phyloP scores from a whole-genome alignment of 2,888 invertebrate species.

The Thysanoteuthis rhombus region DNA sequence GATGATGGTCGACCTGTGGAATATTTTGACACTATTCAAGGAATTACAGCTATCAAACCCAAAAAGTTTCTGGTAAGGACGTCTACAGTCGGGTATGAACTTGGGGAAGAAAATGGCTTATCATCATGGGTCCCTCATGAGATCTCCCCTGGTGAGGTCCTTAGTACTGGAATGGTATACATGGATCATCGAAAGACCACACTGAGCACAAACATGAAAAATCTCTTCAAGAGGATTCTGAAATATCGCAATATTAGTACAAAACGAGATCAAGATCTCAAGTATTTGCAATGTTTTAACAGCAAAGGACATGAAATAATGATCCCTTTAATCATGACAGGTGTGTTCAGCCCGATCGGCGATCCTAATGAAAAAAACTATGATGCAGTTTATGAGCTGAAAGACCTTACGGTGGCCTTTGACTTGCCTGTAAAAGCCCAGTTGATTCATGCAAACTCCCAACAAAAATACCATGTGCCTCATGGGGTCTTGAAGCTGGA shows the following conservation, averaged over 20 bases:
- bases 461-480: conserved; percentile 40
- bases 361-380: conserved; percentile 51
- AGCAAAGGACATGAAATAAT: conserved; percentile 53
- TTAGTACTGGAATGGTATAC: conserved; percentile 56
- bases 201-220: conserved; percentile 42
- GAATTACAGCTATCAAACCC: conserved; percentile 55
- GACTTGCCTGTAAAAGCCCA: conserved; percentile 57
- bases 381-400: conserved; percentile 60
- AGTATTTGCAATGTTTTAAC: conserved; percentile 61
- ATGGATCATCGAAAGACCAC: conserved; percentile 59
- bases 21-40: conserved; percentile 59
- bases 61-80: conserved; percentile 57
- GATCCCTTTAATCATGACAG: conserved; percentile 61
- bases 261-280: conserved; percentile 52
- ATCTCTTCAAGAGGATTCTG: conserved; percentile 53
- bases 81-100: conserved; percentile 57
- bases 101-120: conserved; percentile 50
- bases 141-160: conserved; percentile 55
- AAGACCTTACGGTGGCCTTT: conserved; percentile 58
- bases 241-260: conserved; percentile 39
- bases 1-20: conserved; percentile 61
- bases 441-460: conserved; percentile 49
- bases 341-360: conserved; percentile 61
- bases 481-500: conserved; percentile 52
- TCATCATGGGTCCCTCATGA: conserved; percentile 56